These are phyloP conservation scores for Telenomus remus DNA, from an alignment of 1,140 invertebrate species.

Conservation along the genomic window DNA sequence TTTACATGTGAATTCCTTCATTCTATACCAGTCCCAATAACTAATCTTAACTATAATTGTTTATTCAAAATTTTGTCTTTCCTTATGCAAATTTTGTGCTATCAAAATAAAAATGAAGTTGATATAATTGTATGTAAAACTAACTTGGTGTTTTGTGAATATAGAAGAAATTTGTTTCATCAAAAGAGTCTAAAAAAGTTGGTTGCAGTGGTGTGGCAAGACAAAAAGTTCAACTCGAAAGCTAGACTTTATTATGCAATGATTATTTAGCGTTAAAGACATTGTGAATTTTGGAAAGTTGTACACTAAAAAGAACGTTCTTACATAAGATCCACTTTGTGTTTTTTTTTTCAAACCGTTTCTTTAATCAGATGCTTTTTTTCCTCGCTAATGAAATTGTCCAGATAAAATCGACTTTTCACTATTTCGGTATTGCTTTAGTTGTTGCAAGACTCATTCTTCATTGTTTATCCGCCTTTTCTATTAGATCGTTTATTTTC, in stretches of 20 bases:
- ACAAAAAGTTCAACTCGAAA: conserved; percentile 57
- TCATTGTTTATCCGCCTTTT: too few species aligned
- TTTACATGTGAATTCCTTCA: conserved; percentile 54
- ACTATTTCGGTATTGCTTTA: background rate
- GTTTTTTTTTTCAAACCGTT: conserved; percentile 31
- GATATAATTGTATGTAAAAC: too few species aligned
- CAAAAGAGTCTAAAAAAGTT: too few species aligned
- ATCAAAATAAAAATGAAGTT: too few species aligned
- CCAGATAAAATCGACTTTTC: conserved; percentile 15
- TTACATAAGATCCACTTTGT: conserved; percentile 36
- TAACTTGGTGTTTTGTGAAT: too few species aligned
- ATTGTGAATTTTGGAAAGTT: conserved; percentile 59
- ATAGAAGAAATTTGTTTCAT: too few species aligned
- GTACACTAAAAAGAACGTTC: conserved; percentile 38
- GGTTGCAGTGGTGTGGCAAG: conserved; percentile 28
- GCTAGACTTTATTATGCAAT: conserved; percentile 40
- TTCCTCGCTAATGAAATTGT: conserved; percentile 17
- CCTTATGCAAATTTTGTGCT: background rate
- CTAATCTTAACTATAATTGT: too few species aligned
- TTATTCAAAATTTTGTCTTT: too few species aligned
- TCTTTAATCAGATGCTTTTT: conserved; percentile 1
- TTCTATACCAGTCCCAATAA: conserved; percentile 6
- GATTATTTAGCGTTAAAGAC: conserved; percentile 44
- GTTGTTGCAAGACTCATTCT: too few species aligned
- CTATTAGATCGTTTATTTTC: too few species aligned